Base-by-base conservation (phyloP, 2,797 vertebrate genomes). In the Periparus ater region DNA sequence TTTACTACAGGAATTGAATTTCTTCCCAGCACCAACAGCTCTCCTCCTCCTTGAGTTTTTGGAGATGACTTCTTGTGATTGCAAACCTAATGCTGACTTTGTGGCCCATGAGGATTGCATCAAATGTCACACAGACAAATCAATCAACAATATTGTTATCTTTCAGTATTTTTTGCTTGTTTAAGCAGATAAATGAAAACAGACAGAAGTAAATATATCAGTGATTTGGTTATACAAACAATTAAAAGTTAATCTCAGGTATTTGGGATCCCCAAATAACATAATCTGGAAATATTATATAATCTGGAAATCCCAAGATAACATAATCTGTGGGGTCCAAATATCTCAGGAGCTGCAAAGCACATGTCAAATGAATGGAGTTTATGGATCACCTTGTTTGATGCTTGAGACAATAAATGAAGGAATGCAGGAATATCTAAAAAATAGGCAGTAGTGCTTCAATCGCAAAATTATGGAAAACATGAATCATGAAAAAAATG, bases 31-130 rank as follows among this genome's bases (percentile, higher is more conserved):
- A 57, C 50, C 55, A 93, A 48, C 29, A 96, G 57, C 47, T 57
- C 85, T 91, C 32, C 53, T 88, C 63, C 85, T 84, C 82, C 88
- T 93, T 95, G 34, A 95, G 63, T 67, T 57, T 93, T 36, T 87
- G 45, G 67, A 85, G 45, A 70, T 45, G 53, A 70, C n/a, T 76
- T 68, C 40, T 74, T 62, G 29, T 67, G 67, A 76, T 45, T 88
- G 51, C 26, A 94, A 91, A 66, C 55, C 48, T 81, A 70, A 50
- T 45, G 20, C 66, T 72, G 57, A 42, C 25, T 72, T 91, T 78
- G 38, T 81, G 62, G 34, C 48, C 71, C 55, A n/a, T 21, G 45
- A n/a, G 71, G 55, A 86, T 84, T 81, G 5, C 40, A 60, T 53
- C 83, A 95, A 88, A 75, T 0, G 0, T 79, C 83, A 85, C 0